Conservation (phyloP, 1,140 invertebrate genomes). For the Scaptomyza hsui region DNA sequence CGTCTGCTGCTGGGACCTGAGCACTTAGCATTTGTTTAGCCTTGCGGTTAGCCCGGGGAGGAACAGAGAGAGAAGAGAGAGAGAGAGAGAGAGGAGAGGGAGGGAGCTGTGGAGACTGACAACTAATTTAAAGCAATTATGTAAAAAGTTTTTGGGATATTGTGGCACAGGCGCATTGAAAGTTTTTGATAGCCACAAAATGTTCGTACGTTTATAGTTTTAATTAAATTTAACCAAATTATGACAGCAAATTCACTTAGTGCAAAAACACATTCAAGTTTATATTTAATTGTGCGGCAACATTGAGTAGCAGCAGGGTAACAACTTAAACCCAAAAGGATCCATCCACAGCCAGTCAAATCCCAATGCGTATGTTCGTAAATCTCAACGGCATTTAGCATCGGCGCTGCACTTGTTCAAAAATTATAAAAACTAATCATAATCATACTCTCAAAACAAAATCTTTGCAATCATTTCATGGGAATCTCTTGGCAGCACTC, state of each 20-base stretch:
- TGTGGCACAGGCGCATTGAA: conserved; percentile 48
- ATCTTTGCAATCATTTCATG: conserved; percentile 68
- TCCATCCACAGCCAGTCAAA: conserved; percentile 14
- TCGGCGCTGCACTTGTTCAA: conserved; percentile 59
- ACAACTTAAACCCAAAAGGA: no score
- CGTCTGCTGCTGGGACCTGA: conserved; percentile 51
- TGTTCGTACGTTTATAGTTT: conserved; percentile 67
- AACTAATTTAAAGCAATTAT: conserved; percentile 82
- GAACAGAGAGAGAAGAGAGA: no score
- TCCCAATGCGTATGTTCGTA: conserved; percentile 49
- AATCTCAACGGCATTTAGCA: conserved; percentile 72
- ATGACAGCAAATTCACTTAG: conserved; percentile 65
- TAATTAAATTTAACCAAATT: conserved; percentile 78
- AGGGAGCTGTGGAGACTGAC: conserved; percentile 54
- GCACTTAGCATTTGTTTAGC: conserved; percentile 68
- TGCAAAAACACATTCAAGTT: conserved; percentile 42
- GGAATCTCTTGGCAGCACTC: conserved; percentile 51
- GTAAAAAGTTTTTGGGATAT: conserved; percentile 68
- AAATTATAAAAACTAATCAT: conserved; percentile 75
- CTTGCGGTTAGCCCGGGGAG: conserved; percentile 52
- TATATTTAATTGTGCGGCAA: conserved; percentile 46
- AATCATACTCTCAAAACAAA: conserved; percentile 60
- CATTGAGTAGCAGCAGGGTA: not conserved
- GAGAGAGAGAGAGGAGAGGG: conserved; percentile 4
- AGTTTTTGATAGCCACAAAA: conserved; percentile 65